Percentiles rank a stretch among this genome's conserved stretches.
These are phyloP conservation scores for Syrrhaptes paradoxus DNA, from an alignment of 2,113 vertebrate genomes.

Conservation along the genomic window DNA sequence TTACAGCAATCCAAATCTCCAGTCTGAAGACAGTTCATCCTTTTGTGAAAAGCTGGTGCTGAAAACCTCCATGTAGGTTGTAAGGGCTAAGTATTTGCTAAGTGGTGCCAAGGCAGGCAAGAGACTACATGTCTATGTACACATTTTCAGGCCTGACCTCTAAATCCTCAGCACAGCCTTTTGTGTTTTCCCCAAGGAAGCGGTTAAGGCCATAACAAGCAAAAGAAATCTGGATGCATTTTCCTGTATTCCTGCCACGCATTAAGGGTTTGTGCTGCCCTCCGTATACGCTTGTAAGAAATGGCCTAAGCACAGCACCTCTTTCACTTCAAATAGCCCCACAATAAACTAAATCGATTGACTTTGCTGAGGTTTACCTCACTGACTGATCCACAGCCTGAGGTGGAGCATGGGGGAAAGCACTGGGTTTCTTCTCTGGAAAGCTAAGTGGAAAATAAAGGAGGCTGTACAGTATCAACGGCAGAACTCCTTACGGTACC, in stretches of 20 bases:
- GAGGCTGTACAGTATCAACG: neutral
- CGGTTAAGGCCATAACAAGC: neutral
- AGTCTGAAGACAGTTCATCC: neutral
- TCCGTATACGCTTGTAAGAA: rapidly evolving
- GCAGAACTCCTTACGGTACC: neutral
- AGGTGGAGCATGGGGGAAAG: neutral
- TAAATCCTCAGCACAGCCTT: neutral
- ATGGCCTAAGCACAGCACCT: neutral
- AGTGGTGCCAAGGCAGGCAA: neutral
- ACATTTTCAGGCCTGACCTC: neutral
- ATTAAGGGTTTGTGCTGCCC: neutral
- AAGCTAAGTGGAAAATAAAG: neutral
- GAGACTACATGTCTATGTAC: neutral
- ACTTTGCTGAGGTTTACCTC: neutral
- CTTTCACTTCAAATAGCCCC: neutral
- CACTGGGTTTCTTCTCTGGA: neutral
- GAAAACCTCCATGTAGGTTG: neutral
- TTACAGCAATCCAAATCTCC: neutral
- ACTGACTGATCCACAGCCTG: neutral
- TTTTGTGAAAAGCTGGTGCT: neutral
- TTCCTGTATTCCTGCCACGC: neutral
- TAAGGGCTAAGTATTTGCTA: neutral
- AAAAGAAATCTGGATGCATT: neutral
- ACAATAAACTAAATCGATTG: neutral
- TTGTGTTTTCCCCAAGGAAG: neutral